Evolutionary conservation across 2,113 vertebrate species (phyloP).

Genomic region (Struthio camelus): DNA sequence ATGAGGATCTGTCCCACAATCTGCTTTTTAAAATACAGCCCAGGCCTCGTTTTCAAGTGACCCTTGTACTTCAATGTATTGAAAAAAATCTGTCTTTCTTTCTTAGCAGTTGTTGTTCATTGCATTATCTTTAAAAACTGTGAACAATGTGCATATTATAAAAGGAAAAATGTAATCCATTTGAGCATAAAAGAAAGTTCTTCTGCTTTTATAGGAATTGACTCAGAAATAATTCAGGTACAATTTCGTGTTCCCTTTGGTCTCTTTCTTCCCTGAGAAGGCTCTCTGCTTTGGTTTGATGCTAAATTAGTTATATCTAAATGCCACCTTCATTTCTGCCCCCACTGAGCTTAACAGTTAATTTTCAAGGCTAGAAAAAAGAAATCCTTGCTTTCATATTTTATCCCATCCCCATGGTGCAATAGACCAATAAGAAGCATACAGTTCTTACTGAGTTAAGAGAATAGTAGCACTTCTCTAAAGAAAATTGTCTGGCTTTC

Average conservation of each 20-base stretch:
- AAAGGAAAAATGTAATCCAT: conserved; percentile 22
- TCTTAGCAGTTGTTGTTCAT: conserved; percentile 30
- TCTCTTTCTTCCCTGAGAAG: conserved; percentile 34
- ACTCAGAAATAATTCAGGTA: conserved; percentile 61
- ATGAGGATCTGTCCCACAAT: neutral
- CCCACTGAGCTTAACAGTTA: conserved; percentile 62
- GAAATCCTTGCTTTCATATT: conserved; percentile 53
- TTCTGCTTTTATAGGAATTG: conserved; percentile 46
- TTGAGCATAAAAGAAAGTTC: conserved; percentile 34
- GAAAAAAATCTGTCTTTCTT: neutral
- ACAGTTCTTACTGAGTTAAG: conserved; percentile 26
- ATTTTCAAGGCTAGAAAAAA: conserved; percentile 59
- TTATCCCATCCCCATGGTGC: conserved; percentile 42
- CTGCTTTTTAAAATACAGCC: neutral
- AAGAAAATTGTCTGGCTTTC: conserved; percentile 56
- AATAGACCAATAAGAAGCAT: conserved; percentile 36
- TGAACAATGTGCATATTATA: conserved; percentile 9
- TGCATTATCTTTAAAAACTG: conserved; percentile 27
- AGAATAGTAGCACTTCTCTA: conserved; percentile 33
- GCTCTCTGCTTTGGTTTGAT: conserved; percentile 43
- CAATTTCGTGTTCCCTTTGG: conserved; percentile 57
- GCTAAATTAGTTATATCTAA: conserved; percentile 65
- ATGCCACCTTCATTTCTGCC: conserved; percentile 45
- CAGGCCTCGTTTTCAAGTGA: neutral
- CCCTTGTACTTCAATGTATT: neutral